A percentile compares a stretch with the other conserved stretches of the same genome.
phyloP scores from a whole-genome alignment of 2,113 vertebrate genomes.

The Axis porcinus region DNA sequence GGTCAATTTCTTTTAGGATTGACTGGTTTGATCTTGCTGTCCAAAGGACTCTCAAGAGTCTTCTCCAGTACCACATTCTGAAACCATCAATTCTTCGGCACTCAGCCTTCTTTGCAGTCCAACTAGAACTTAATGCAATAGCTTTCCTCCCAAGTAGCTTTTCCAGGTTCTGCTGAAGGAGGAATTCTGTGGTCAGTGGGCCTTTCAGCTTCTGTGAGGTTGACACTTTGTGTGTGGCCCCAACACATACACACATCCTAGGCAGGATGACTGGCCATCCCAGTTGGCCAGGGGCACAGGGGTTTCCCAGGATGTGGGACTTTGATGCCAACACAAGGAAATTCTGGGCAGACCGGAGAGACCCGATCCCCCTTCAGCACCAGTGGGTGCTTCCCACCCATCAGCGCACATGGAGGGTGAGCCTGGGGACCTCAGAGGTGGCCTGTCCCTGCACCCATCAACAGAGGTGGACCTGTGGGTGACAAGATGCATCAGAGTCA shows the following conservation, averaged over 20 bases:
- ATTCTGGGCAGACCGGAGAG: not conserved
- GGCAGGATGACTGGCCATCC: not conserved
- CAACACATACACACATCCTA: not conserved
- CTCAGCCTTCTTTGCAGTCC: not conserved
- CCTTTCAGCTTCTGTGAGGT: not conserved
- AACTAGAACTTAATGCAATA: not conserved
- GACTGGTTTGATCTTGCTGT: not conserved
- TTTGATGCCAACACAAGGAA: not conserved
- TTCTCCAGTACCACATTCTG: not conserved
- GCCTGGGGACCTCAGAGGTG: not conserved
- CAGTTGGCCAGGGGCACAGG: not conserved
- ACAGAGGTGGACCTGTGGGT: not conserved
- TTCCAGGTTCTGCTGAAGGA: not conserved
- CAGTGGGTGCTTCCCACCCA: rapidly evolving
- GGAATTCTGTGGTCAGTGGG: not conserved
- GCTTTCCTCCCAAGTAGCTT: not conserved
- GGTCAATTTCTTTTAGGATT: not conserved
- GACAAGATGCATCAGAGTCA: rapidly evolving
- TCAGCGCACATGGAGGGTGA: rapidly evolving
- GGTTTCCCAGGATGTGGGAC: not conserved
- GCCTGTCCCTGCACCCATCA: not conserved
- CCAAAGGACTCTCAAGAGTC: not conserved
- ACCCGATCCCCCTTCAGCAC: rapidly evolving
- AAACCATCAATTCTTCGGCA: not conserved
- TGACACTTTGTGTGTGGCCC: not conserved